phyloP scores from a whole-genome alignment of 92 coral and sea anemone genomes.

The Umimayanthus chanpuru region DNA sequence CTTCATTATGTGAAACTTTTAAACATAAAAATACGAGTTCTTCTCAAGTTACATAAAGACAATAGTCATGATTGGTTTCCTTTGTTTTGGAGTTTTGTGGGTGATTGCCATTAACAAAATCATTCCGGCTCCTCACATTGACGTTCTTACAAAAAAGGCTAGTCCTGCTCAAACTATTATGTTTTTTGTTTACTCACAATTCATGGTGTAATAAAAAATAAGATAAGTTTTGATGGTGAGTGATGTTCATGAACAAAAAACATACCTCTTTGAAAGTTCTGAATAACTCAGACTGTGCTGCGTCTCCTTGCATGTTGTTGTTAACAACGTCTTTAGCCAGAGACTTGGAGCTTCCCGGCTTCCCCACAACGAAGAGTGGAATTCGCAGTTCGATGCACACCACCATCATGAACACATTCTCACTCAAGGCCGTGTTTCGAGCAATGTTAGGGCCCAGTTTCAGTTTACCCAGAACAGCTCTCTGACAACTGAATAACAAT shows the following conservation, averaged over 20 bases:
- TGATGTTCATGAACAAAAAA: neutral
- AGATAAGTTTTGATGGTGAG: too few relatives aligned
- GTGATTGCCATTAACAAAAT: too few relatives aligned
- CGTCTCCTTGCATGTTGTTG: slow-evolving; percentile 82
- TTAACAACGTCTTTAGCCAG: slow-evolving; percentile 81
- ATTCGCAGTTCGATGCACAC: slow-evolving; percentile 88
- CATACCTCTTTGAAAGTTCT: slow-evolving; percentile 74
- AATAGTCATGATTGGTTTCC: neutral
- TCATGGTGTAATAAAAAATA: too few relatives aligned
- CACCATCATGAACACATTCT: slow-evolving; percentile 94
- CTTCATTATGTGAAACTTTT: too few relatives aligned
- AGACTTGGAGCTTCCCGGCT: slow-evolving; percentile 85
- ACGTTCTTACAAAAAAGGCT: too few relatives aligned
- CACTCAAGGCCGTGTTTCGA: slow-evolving; percentile 83
- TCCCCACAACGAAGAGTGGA: slow-evolving; percentile 88
- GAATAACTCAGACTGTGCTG: slow-evolving; percentile 68
- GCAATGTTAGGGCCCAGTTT: slow-evolving; percentile 88
- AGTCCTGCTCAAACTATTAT: too few relatives aligned
- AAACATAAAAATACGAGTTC: too few relatives aligned
- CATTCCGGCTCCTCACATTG: too few relatives aligned
- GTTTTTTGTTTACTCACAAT: too few relatives aligned
- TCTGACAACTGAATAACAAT: slow-evolving; percentile 70
- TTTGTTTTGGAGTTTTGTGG: neutral
- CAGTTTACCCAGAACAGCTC: slow-evolving; percentile 72
- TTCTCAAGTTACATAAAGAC: too few relatives aligned